Evolutionary conservation across 2,113 vertebrate genomes (phyloP).

Genomic region (Ammospiza nelsoni): DNA sequence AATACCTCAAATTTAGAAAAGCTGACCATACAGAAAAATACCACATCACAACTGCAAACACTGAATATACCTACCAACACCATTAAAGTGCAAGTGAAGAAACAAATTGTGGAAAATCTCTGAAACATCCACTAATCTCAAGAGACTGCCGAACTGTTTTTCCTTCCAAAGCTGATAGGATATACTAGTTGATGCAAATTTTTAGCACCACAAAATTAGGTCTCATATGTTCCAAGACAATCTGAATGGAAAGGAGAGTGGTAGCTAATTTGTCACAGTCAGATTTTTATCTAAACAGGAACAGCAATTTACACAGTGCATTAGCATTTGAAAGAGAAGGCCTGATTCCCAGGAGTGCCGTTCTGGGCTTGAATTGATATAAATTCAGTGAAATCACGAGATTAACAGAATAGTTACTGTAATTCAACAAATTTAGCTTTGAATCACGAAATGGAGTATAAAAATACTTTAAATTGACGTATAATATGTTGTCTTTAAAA

Average conservation of each 20-base stretch:
- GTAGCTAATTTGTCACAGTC: slow-evolving; percentile 47
- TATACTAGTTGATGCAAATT: not conserved
- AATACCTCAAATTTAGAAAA: slow-evolving; percentile 3
- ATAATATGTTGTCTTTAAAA: not conserved
- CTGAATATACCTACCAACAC: slow-evolving; percentile 9
- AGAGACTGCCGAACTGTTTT: slow-evolving; percentile 25
- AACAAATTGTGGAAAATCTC: slow-evolving; percentile 19
- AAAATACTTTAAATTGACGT: slow-evolving; percentile 10
- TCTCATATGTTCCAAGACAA: slow-evolving; percentile 33
- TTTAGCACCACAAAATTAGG: slow-evolving; percentile 39
- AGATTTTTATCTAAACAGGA: slow-evolving; percentile 62
- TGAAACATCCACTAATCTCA: slow-evolving; percentile 31
- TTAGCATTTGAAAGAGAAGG: slow-evolving; percentile 53
- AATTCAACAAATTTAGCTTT: slow-evolving; percentile 32
- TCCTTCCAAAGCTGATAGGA: not conserved
- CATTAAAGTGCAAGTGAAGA: not conserved
- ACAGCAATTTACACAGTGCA: slow-evolving; percentile 40
- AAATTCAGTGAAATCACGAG: slow-evolving; percentile 43
- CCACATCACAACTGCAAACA: not conserved
- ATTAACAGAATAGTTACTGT: slow-evolving; percentile 19
- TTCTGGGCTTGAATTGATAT: slow-evolving; percentile 9
- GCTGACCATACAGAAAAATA: slow-evolving; percentile 1
- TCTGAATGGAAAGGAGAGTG: slow-evolving; percentile 57
- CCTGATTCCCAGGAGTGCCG: slow-evolving; percentile 16
- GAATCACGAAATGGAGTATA: not conserved